Conservation (phyloP, 2,113 vertebrate species). For the Neolamprologus caudopunctatus region DNA sequence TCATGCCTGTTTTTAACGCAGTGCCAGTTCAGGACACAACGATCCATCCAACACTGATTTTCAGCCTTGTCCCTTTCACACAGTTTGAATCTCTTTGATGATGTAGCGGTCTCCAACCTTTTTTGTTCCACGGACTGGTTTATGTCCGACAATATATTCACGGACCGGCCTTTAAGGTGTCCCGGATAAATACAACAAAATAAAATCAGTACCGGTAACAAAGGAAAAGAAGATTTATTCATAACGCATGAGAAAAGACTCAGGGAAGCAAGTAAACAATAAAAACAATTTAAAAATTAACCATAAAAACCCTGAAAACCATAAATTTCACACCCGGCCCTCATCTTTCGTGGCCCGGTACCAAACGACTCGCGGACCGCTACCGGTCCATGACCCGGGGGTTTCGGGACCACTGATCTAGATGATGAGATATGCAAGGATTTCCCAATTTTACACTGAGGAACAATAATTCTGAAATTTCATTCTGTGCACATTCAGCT, state of each 20-base stretch:
- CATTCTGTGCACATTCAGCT: neutral
- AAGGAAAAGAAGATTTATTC: neutral
- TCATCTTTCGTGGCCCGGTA: neutral
- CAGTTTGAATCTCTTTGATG: neutral
- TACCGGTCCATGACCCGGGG: neutral
- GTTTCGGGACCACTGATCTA: neutral
- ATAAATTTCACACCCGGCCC: neutral
- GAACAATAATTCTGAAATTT: neutral
- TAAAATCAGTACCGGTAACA: neutral
- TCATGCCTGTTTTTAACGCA: neutral
- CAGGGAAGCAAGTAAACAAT: accelerated
- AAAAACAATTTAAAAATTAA: accelerated
- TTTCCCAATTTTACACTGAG: neutral
- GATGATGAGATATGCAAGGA: neutral
- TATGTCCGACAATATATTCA: neutral
- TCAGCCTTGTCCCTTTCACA: neutral
- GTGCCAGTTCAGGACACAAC: neutral
- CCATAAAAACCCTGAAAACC: neutral
- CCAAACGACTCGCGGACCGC: accelerated
- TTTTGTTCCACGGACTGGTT: neutral
- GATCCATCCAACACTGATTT: neutral
- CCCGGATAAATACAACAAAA: neutral
- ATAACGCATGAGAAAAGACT: accelerated
- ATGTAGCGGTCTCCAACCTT: accelerated
- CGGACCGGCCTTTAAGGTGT: neutral